These are phyloP conservation scores for Oryzias woworae DNA, from an alignment of 2,113 vertebrate species.

Conservation along the genomic window DNA sequence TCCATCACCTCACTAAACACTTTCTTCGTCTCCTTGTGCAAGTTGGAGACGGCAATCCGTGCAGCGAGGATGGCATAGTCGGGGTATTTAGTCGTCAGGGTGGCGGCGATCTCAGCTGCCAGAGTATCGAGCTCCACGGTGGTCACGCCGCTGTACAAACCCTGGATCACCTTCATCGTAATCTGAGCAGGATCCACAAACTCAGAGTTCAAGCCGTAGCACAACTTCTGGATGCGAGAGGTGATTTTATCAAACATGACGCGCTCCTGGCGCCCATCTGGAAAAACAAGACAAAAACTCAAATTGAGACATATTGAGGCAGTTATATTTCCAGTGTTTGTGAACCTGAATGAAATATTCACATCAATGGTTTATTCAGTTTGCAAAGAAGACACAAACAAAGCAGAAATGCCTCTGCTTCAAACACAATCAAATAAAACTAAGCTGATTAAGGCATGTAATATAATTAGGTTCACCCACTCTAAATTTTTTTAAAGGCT, in stretches of 20 bases:
- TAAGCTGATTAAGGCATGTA: not conserved
- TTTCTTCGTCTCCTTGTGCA: slow-evolving; percentile 99
- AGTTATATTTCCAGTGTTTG: not conserved
- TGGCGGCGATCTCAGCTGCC: slow-evolving; percentile 92
- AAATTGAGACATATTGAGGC: not conserved
- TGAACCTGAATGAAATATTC: not conserved
- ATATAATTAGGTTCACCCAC: too few relatives aligned
- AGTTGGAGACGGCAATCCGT: slow-evolving; percentile 92
- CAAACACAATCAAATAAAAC: not conserved
- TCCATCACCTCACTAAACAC: slow-evolving; percentile 98
- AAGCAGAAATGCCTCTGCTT: not conserved
- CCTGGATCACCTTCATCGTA: slow-evolving; percentile 99
- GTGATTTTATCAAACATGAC: slow-evolving; percentile 99
- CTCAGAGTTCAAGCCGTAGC: slow-evolving; percentile 93
- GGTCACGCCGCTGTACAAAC: slow-evolving; percentile 93
- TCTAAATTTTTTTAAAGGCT: too few relatives aligned
- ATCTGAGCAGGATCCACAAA: slow-evolving; percentile 97
- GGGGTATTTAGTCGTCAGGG: slow-evolving; percentile 94
- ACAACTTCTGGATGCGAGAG: slow-evolving; percentile 96
- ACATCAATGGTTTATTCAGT: not conserved
- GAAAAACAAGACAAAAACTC: not conserved
- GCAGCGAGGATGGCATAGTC: slow-evolving; percentile 97
- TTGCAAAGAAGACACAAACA: too few relatives aligned
- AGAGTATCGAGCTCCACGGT: slow-evolving; percentile 95
- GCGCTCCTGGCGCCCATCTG: slow-evolving; percentile 95